These are phyloP conservation scores for Periphyllus acericola DNA, from an alignment of 2,888 invertebrate genomes.

Conservation along the genomic window DNA sequence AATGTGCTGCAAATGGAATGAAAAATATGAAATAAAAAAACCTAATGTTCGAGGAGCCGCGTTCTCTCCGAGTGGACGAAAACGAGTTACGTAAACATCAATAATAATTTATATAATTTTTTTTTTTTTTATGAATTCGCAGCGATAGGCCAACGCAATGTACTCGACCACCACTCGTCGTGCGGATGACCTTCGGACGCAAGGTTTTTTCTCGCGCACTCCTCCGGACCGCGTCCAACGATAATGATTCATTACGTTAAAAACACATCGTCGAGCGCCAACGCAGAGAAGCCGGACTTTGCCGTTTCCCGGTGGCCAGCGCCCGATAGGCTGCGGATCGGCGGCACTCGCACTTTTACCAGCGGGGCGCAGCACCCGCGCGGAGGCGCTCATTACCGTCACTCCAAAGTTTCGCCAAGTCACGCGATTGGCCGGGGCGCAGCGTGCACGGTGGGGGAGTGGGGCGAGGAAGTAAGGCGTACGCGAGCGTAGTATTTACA, in stretches of 20 bases:
- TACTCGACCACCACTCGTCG: background rate
- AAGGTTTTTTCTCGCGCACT: constrained; percentile 22
- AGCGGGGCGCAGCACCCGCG: too few relatives aligned
- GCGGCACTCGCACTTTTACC: too few relatives aligned
- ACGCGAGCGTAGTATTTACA: too few relatives aligned
- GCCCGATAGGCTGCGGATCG: background rate
- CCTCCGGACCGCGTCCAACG: background rate
- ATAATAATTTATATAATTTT: background rate
- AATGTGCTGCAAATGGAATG: background rate
- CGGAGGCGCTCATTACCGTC: too few relatives aligned
- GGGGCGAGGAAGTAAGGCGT: too few relatives aligned
- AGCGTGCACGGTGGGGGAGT: too few relatives aligned
- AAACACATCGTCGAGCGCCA: background rate
- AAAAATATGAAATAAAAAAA: background rate
- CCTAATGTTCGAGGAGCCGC: background rate
- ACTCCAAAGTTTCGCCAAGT: too few relatives aligned
- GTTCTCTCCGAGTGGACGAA: background rate
- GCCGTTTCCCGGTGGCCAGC: too few relatives aligned
- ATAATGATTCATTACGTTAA: background rate
- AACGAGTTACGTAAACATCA: background rate
- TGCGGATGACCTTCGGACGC: constrained; percentile 18
- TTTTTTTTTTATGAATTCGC: background rate
- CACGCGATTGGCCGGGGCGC: too few relatives aligned
- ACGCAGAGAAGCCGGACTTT: too few relatives aligned
- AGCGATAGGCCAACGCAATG: background rate